Evolutionary conservation across 2,113 vertebrate species (phyloP), one percentile per base, ranked within the genome.

Genomic region (Ictalurus furcatus): DNA sequence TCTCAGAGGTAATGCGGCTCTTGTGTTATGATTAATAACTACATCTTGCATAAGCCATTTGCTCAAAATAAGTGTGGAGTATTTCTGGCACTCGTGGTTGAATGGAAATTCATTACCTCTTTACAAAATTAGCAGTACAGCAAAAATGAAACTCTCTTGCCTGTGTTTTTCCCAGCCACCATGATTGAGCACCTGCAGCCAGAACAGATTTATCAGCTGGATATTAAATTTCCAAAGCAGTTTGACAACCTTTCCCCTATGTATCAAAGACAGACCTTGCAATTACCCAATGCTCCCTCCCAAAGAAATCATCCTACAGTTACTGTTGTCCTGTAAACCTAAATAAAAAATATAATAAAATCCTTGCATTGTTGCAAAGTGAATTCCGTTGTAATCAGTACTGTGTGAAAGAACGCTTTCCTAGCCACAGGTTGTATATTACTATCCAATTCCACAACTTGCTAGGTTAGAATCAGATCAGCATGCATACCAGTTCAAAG

Each of bases 71-170:
- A 91, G 83, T 79, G 82, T 73, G 65, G 85, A 87, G 71, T 92
- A 89, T 90, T 91, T 89, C 63, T 84, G 84, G 89, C 87, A 84
- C 89, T 87, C 86, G n/a, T 56, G 61, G 88, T 88, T 67, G 88
- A 88, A 48, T 84, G 85, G 89, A 87, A 89, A 88, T 90, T 88
- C 90, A 91, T 91, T 91, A 88, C 88, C 79, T 85, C 84, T 81
- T 91, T 71, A 86, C 89, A 67, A 90, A 91, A 91, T 92, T 91
- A 91, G 89, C 90, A 89, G 85, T 84, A 85, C 73, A 44, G 23
- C 58, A 84, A 89, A 65, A 90, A 88, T 73, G 89, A 89, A 88
- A 88, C 73, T 84, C 89, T 89, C 63, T 90, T 65, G 78, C 83
- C 71, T 83, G 85, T 90, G 92, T 92, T 90, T 89, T 90, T 88